Percentiles rank a stretch among this genome's conserved stretches.
Evolutionary conservation across 2,113 vertebrate species (phyloP).

Genomic region (Uropsilus gracilis): DNA sequence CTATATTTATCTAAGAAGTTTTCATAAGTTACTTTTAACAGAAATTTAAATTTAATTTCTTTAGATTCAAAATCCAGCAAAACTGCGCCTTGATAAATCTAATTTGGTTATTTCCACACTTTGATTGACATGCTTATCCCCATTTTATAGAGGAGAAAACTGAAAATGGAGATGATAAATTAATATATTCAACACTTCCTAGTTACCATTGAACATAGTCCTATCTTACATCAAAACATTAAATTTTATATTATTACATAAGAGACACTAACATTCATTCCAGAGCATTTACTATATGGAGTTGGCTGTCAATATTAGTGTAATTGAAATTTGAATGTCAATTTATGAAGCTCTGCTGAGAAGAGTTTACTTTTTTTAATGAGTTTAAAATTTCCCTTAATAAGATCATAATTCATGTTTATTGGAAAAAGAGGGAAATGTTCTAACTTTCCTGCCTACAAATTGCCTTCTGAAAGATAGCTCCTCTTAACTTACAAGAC

Average conservation of each 20-base stretch:
- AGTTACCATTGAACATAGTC: not conserved
- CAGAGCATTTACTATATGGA: not conserved
- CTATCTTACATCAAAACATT: not conserved
- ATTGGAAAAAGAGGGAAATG: slow-evolving; percentile 22
- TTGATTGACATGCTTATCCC: not conserved
- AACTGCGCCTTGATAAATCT: not conserved
- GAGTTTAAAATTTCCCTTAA: slow-evolving; percentile 25
- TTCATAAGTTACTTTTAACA: not conserved
- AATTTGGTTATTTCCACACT: not conserved
- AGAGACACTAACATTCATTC: not conserved
- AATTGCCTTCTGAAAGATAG: slow-evolving; percentile 59
- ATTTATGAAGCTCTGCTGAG: slow-evolving; percentile 39
- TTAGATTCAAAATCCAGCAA: not conserved
- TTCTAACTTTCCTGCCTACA: slow-evolving; percentile 50
- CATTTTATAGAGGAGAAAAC: not conserved
- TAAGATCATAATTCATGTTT: slow-evolving; percentile 50
- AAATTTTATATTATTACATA: not conserved
- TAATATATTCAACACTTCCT: not conserved
- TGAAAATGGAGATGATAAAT: not conserved
- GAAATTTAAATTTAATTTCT: not conserved
- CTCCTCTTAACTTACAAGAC: slow-evolving; percentile 22
- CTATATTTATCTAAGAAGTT: not conserved
- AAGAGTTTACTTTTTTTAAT: slow-evolving; percentile 53
- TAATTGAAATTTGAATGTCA: not conserved
- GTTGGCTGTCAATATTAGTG: not conserved